A percentile compares a stretch with the other conserved stretches of the same genome.
Evolutionary conservation across 2,888 invertebrate genomes (phyloP).

Genomic region (Pherbina coryleti): DNA sequence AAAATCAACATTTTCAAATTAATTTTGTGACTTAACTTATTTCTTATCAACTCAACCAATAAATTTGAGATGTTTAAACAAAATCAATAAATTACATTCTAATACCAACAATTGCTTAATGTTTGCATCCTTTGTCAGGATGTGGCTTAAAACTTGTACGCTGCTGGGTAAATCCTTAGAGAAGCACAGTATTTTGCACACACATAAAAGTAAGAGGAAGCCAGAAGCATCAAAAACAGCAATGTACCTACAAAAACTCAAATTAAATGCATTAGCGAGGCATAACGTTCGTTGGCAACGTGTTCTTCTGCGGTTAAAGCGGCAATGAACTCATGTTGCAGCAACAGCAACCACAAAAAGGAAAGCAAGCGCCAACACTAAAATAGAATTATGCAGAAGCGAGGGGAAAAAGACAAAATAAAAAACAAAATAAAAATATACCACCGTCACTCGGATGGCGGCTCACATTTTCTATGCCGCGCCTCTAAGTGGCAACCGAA

Average conservation of each 20-base stretch:
- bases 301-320: slow-evolving; percentile 6
- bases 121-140: too few species aligned
- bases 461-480: not conserved
- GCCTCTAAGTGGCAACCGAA: not conserved
- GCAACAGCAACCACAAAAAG: not conserved
- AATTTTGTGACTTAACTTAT: too few species aligned
- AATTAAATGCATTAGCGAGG: not conserved
- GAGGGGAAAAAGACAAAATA: not conserved
- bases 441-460: not conserved
- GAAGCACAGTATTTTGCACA: too few species aligned
- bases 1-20: too few species aligned
- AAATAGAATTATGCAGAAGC: not conserved
- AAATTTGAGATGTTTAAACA: too few species aligned
- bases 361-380: not conserved
- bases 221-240: not conserved
- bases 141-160: too few species aligned
- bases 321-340: slow-evolving; percentile 21
- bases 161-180: too few species aligned
- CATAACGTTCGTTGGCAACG: not conserved
- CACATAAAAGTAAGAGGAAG: too few species aligned
- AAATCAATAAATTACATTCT: too few species aligned
- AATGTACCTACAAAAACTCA: not conserved
- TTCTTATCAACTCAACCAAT: too few species aligned
- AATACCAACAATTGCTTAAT: too few species aligned
- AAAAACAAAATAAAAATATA: not conserved